Evolutionary conservation across 1,140 invertebrate species (phyloP).

Genomic region (Drosophila bipectinata): DNA sequence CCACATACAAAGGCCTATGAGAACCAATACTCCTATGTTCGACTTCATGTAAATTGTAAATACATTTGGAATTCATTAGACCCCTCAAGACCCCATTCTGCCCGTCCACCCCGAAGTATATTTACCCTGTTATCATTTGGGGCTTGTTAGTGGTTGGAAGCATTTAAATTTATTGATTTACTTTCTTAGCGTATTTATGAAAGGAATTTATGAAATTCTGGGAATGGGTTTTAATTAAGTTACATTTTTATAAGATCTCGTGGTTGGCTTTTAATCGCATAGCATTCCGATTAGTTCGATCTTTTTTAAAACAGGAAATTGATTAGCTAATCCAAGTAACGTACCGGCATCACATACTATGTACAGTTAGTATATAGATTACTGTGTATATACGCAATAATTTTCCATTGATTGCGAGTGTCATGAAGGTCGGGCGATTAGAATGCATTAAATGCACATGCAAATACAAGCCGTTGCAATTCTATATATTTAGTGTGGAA

Average conservation of each 20-base stretch:
- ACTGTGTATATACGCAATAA: slow-evolving; percentile 38
- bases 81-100: not conserved
- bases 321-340: slow-evolving; percentile 46
- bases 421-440: slow-evolving; percentile 70
- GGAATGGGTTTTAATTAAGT: not conserved
- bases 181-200: not conserved
- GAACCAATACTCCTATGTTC: not conserved
- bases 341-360: slow-evolving; percentile 30
- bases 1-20: slow-evolving; percentile 14
- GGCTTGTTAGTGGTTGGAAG: not conserved
- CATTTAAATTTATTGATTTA: not conserved
- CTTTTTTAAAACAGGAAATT: slow-evolving; percentile 51
- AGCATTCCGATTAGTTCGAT: slow-evolving; percentile 10
- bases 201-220: not conserved
- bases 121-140: slow-evolving; percentile 24
- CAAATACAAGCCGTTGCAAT: slow-evolving; percentile 36
- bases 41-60: slow-evolving; percentile 26
- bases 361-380: slow-evolving; percentile 26
- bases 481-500: slow-evolving; percentile 3
- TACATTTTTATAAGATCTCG: not conserved
- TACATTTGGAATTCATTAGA: slow-evolving; percentile 23
- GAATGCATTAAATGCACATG: slow-evolving; percentile 58
- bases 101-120: not conserved
- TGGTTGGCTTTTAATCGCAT: not conserved
- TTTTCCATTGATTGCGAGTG: slow-evolving; percentile 70